These are phyloP conservation scores for Dinocampus coccinellae DNA, from an alignment of 2,888 invertebrate species.

Conservation along the genomic window DNA sequence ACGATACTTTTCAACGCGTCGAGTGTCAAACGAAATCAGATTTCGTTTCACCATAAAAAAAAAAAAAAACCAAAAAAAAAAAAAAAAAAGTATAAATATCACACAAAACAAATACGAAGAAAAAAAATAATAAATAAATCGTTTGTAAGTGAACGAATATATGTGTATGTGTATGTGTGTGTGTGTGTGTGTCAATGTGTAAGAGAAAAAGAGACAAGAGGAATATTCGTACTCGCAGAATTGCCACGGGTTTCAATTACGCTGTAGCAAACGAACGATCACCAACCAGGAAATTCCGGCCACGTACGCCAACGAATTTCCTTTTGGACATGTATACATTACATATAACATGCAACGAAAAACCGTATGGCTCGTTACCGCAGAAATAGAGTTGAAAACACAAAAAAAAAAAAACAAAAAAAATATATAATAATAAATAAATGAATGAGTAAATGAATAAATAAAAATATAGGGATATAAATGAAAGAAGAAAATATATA, in stretches of 20 bases:
- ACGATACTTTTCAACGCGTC: conserved; percentile 45
- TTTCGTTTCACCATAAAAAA: conserved; percentile 48
- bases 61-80: conserved; percentile 28
- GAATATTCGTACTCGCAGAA: conserved; percentile 35
- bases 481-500: conserved; percentile 16
- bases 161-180: too few species aligned
- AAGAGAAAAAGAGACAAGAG: conserved; percentile 7
- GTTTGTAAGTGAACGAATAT: too few species aligned
- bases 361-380: conserved; percentile 41
- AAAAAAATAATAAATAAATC: neutral
- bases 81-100: conserved; percentile 12
- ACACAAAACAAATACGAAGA: conserved; percentile 4
- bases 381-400: conserved; percentile 24
- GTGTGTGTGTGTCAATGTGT: neutral
- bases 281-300: conserved; percentile 41
- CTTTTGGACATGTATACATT: conserved; percentile 16
- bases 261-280: conserved; percentile 39
- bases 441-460: conserved; percentile 23
- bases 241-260: conserved; percentile 47
- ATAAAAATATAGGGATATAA: neutral
- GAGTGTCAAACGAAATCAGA: conserved; percentile 60
- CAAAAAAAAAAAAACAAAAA: too few species aligned
- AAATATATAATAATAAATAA: too few species aligned
- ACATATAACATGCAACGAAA: conserved; percentile 36
- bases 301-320: conserved; percentile 47